Evolutionary conservation across 2,113 vertebrate genomes (phyloP), one percentile per base, ranked within the genome.

Genomic region (Oryzias melastigma): DNA sequence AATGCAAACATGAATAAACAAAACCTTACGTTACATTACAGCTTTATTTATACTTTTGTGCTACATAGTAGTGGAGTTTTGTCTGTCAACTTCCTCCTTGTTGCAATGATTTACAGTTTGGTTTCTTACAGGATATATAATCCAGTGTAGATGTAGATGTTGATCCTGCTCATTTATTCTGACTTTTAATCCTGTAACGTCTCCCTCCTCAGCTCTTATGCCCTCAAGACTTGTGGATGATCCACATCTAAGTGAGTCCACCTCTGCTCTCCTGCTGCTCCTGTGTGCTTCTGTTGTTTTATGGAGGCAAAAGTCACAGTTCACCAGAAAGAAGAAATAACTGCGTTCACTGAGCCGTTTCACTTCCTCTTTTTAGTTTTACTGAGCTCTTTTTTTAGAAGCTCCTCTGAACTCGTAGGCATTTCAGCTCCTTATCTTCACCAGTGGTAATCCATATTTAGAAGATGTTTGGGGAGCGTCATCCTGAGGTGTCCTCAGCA

Each of bases 141-240:
- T 12, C 35, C 3, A 35, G 35, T 12, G 3, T 1, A 35, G 2
- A 12, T 35, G 29, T 10, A 10, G 35, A 29, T 29, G 1, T 29
- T n/a, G n/a, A n/a, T 29, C 27, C 27, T 29, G 7, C 27, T 5
- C 27, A 29, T 35, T 27, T 35, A 10, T 35, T 12, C 35, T 2
- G 35, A 35, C 18, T 46, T n/a, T 3, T 44, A 14, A 14, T 44
- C 43, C 43, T 44, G 15, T 10, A 13, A 59, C 58, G 35, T 52
- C 43, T 75, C 63, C 51, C 45, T 80, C 52, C 62, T 43, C 79
- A 91, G 91, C 64, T 64, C 80, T 84, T n/a, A 56, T 83, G 75
- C 75, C 91, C 58, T 75, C 93, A 87, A 90, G 93, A 87, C 82
- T 69, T 54, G 86, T 80, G 88, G 91, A 80, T 35, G 62, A 86